These are phyloP conservation scores for Perca flavescens DNA, from an alignment of 2,113 vertebrate genomes.

Conservation along the genomic window DNA sequence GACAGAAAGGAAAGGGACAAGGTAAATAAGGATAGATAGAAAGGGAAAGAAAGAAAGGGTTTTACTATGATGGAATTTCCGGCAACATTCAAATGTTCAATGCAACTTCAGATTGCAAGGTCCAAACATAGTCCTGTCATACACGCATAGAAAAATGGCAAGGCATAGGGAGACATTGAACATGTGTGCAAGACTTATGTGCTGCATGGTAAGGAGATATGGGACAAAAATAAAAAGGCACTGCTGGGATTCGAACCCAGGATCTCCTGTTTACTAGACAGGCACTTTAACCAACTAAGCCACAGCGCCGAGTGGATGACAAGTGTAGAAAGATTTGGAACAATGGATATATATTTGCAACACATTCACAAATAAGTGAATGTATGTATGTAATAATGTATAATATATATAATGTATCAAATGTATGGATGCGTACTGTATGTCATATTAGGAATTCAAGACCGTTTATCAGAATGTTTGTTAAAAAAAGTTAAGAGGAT, in stretches of 20 bases:
- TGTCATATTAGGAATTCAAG: too few species aligned
- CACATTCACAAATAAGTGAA: too few species aligned
- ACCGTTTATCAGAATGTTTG: too few species aligned
- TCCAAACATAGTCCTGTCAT: neutral
- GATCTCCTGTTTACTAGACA: constrained; percentile 23
- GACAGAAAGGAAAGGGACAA: neutral
- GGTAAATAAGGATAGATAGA: neutral
- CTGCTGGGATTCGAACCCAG: neutral
- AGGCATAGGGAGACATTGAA: neutral
- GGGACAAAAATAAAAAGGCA: neutral
- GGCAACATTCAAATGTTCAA: neutral
- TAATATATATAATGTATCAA: too few species aligned
- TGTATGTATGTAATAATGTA: too few species aligned
- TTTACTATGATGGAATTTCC: neutral
- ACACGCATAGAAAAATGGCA: neutral
- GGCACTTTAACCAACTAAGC: neutral
- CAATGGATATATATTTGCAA: too few species aligned
- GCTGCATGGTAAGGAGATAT: neutral
- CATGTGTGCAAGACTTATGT: neutral
- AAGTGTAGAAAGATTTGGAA: too few species aligned
- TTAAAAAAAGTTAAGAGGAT: too few species aligned
- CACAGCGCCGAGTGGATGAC: too few species aligned
- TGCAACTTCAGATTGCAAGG: neutral
- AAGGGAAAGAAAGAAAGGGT: neutral
- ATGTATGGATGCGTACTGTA: too few species aligned